Base-by-base conservation (phyloP, 2,888 invertebrate genomes). In the Hydropsyche betteni region DNA sequence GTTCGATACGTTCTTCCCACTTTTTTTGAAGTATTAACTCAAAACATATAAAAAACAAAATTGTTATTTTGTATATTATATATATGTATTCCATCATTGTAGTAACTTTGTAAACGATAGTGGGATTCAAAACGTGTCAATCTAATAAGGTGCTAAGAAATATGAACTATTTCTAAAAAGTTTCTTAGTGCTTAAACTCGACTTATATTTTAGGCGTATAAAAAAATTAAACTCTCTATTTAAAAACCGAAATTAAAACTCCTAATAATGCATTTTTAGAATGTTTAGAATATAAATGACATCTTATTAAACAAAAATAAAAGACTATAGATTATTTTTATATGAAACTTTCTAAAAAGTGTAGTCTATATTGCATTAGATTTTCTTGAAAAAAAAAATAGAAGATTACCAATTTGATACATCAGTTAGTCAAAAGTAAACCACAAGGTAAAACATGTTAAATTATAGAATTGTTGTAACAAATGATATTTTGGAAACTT, bases 61-160 rank as follows among this genome's bases (percentile, higher is more conserved):
- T 24, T 24, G 24, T 24, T 24, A 24, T 24, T 53, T 14, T 53
- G 53, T 14, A 53, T 53, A 53, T 53, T 53, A 6, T 53, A 53
- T 53, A 61, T 61, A 33, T 24, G 24, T 24, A 24, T 24, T 24
- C 24, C 24, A 24, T 24, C 24, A 2, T 24, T 24, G 1, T 24
- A 24, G 24, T 24, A 24, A 24, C 24, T 24, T 24, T 2, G 24
- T 24, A 24, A 24, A 24, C 24, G 24, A 24, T 24, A 61, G 8
- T 36, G 64, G 64, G 34, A 36, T 64, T 64, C 34, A 34, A 69
- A 69, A 44, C 69, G 69, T 69, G 69, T 69, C 69, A 69, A 69
- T 69, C 69, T 69, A 69, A 24, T 16, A 69, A 69, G 69, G 69
- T 69, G 69, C 69, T 69, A 69, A 50, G 69, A 38, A 69, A 69